Evolutionary conservation across 1,140 invertebrate species (phyloP), one percentile per base, ranked within the genome.

Genomic region (Atopsyche davidsoni): DNA sequence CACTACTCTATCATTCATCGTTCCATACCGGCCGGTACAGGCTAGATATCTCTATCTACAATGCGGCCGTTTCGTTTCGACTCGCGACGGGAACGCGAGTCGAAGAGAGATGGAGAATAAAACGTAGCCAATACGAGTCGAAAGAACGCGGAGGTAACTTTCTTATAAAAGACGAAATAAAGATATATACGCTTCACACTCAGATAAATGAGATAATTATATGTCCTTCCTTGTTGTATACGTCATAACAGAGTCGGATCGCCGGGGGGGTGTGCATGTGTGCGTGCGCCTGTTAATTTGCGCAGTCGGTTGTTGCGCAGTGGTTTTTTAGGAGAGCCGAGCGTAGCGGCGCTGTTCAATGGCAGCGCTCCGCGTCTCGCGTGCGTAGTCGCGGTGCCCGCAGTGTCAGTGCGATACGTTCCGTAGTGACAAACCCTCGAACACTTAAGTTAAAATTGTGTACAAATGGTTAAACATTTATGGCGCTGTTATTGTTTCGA

Each of bases 381-480:
- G 48, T 9, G 45, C 49, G 45, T 23, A 45, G 24, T n/a, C 24
- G 53, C 34, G 49, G 32, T 41, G 41, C 21, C 41, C 47, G 39
- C 46, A 41, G 43, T 46, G 43, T 49, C 36, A 43, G 43, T 51
- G 45, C 48, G 25, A 38, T 31, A 45, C 45, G 41, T 25, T 32
- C 36, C 28, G 16, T 36, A 41, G 39, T 51, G 43, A 45, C 35
- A 46, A 25, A 46, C 25, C 32, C 31, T 28, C 14, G 35, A 32
- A 45, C 42, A 42, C 43, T 50, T 52, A 23, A 39, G 43, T 55
- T 47, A 54, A 51, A 55, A 55, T 45, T 45, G 56, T 55, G 49
- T 51, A 49, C 52, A 51, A 55, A 55, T 58, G 52, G 45, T 52
- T 51, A 58, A 52, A 55, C 49, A 55, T 58, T 58, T 58, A 58